These are phyloP conservation scores for Carterocephalus palaemon DNA, from an alignment of 2,888 invertebrate species.

Conservation along the genomic window DNA sequence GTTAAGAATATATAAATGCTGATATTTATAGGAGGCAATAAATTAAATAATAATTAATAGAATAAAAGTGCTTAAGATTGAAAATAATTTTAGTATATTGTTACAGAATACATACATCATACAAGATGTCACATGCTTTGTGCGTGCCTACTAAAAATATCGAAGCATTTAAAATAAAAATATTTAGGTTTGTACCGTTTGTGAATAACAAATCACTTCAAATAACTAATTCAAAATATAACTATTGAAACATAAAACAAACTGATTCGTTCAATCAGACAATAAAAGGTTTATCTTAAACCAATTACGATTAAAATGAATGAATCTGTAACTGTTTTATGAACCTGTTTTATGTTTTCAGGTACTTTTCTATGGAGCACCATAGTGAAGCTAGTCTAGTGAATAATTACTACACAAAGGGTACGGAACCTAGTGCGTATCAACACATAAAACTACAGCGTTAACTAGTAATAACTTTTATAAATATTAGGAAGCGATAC, in stretches of 20 bases:
- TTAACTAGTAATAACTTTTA: constrained; percentile 5
- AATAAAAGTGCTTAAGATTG: constrained; percentile 12
- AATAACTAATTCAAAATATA: not conserved
- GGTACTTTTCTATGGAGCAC: too few species aligned
- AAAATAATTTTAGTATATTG: constrained; percentile 23
- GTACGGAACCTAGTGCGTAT: constrained; percentile 12
- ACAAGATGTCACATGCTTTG: constrained; percentile 23
- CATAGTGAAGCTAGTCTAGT: too few species aligned
- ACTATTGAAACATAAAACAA: not conserved
- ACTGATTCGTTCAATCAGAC: too few species aligned
- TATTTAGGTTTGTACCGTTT: constrained; percentile 8
- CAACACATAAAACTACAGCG: constrained; percentile 4
- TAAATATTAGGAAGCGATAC: constrained; percentile 64
- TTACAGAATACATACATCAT: constrained; percentile 5
- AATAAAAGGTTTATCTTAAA: too few species aligned
- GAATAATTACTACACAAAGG: too few species aligned
- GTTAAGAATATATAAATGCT: constrained; percentile 3
- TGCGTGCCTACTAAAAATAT: constrained; percentile 17
- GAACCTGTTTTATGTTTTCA: too few species aligned
- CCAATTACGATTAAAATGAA: too few species aligned
- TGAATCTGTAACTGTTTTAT: too few species aligned
- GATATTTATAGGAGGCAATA: constrained; percentile 10
- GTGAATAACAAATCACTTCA: not conserved
- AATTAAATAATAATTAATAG: not conserved
- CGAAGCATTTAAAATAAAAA: constrained; percentile 10